These are phyloP conservation scores for Lepus timidus DNA, from an alignment of 2,113 vertebrate species.

Conservation along the genomic window DNA sequence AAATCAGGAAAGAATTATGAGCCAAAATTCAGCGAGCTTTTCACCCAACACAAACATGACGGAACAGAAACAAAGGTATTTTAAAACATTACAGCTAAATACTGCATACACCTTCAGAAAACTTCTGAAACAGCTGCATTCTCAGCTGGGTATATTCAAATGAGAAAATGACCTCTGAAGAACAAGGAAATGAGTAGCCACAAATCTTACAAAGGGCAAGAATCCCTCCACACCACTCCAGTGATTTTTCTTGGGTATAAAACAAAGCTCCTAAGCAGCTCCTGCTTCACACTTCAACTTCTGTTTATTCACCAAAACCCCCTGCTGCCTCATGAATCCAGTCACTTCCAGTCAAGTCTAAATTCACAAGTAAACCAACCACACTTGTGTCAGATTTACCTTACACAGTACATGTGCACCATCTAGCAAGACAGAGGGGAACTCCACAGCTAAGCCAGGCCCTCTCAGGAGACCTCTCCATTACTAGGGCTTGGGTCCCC, in stretches of 20 bases:
- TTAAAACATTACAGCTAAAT: constrained; percentile 61
- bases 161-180: constrained; percentile 23
- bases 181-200: not conserved
- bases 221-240: not conserved
- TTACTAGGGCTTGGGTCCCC: not conserved
- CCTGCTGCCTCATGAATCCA: not conserved
- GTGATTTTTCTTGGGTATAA: not conserved
- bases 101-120: constrained; percentile 14
- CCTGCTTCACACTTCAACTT: not conserved
- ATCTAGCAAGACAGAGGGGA: not conserved
- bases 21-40: constrained; percentile 38
- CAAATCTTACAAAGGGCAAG: not conserved
- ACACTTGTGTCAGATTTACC: not conserved
- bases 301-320: not conserved
- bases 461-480: not conserved
- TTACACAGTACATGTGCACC: not conserved
- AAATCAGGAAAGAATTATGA: constrained; percentile 44
- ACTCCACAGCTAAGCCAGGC: not conserved
- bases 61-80: constrained; percentile 21
- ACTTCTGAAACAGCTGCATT: constrained; percentile 22
- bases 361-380: not conserved
- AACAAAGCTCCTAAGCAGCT: not conserved
- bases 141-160: not conserved
- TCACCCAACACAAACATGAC: constrained; percentile 61
- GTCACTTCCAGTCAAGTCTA: not conserved